phyloP scores from a whole-genome alignment of 2,797 vertebrate species.

The Oreortyx pictus region DNA sequence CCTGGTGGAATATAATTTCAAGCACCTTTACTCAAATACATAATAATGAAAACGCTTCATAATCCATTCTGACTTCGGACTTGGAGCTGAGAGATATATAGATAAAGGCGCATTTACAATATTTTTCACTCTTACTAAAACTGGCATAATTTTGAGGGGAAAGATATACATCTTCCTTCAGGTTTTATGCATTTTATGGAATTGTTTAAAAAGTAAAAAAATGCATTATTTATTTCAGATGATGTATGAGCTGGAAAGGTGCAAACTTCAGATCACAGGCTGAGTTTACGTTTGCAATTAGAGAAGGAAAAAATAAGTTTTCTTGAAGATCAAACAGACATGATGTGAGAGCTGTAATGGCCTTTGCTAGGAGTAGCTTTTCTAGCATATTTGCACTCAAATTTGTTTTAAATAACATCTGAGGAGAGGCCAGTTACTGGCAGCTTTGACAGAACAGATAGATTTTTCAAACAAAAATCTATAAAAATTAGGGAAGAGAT shows the following conservation, averaged over 20 bases:
- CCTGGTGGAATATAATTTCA: background rate
- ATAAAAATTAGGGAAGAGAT: background rate
- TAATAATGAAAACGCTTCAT: conserved; percentile 7
- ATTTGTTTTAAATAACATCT: background rate
- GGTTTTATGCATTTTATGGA: background rate
- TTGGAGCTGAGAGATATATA: background rate
- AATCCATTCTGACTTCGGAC: background rate
- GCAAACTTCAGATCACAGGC: background rate
- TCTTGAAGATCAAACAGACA: background rate
- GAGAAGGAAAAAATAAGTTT: background rate
- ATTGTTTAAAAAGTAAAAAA: background rate
- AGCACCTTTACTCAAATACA: background rate
- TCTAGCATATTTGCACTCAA: background rate
- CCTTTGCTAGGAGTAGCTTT: conserved; percentile 10
- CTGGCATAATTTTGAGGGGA: background rate
- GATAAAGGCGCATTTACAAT: background rate
- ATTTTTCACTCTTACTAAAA: background rate
- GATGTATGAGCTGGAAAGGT: background rate
- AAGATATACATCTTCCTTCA: background rate
- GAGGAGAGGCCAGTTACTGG: background rate
- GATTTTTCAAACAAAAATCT: background rate
- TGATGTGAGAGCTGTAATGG: background rate
- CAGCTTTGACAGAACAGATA: background rate
- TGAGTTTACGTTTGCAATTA: background rate
- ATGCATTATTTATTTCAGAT: background rate